These are phyloP conservation scores for Megalops atlanticus DNA, from an alignment of 2,113 vertebrate species.

Conservation along the genomic window DNA sequence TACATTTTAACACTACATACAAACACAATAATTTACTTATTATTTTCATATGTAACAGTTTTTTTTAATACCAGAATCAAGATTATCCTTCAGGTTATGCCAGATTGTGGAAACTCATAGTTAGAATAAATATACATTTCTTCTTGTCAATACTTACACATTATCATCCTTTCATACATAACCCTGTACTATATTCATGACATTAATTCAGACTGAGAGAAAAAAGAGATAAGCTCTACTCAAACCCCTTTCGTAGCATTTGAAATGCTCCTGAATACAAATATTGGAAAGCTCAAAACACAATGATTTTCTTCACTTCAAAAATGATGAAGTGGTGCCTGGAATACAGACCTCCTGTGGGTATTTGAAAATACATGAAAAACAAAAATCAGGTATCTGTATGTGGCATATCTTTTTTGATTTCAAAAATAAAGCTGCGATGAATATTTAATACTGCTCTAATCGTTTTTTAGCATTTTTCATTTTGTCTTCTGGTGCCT, in stretches of 20 bases:
- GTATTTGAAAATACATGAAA: not conserved
- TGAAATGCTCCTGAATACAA: not conserved
- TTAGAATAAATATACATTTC: not conserved
- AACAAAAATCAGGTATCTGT: not conserved
- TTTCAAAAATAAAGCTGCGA: not conserved
- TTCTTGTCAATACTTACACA: not conserved
- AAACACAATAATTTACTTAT: too few relatives aligned
- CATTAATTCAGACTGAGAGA: not conserved
- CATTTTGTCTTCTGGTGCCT: not conserved
- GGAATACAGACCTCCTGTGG: not conserved
- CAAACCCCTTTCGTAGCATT: not conserved
- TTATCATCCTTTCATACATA: slow-evolving; percentile 5
- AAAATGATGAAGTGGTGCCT: slow-evolving; percentile 10
- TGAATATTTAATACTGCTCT: not conserved
- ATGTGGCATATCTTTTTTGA: slow-evolving; percentile 1
- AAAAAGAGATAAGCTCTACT: not conserved
- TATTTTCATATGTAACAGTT: too few relatives aligned
- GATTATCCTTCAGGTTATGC: not conserved
- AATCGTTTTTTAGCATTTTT: not conserved
- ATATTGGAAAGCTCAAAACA: not conserved
- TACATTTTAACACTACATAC: too few relatives aligned
- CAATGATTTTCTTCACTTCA: slow-evolving; percentile 13
- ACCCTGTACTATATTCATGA: not conserved
- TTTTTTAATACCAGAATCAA: too few relatives aligned
- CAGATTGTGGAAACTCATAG: not conserved